phyloP scores from a whole-genome alignment of 2,113 vertebrate species.

The Scopus umbretta region DNA sequence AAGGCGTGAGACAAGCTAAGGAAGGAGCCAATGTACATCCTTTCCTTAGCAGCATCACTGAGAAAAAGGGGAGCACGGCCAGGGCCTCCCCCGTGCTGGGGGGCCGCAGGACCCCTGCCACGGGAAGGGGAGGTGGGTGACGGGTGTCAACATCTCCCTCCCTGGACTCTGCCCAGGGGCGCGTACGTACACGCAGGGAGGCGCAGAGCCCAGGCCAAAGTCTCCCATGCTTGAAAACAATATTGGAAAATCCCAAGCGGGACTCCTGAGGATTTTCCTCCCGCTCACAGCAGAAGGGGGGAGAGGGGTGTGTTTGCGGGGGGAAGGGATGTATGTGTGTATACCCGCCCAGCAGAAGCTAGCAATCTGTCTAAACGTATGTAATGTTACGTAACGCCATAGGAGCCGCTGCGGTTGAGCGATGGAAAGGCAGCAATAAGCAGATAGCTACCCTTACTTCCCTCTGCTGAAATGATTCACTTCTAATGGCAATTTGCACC shows the following conservation, averaged over 20 bases:
- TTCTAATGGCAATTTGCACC: not conserved
- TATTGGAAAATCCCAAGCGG: not conserved
- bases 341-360: not conserved
- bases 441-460: not conserved
- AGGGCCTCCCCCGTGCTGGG: not conserved
- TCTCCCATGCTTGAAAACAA: no score
- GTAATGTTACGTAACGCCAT: not conserved
- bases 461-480: not conserved
- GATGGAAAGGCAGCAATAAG: not conserved
- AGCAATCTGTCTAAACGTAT: not conserved
- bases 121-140: not conserved
- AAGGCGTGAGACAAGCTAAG: no score
- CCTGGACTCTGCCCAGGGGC: not conserved
- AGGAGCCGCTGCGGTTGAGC: not conserved
- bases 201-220: not conserved
- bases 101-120: not conserved
- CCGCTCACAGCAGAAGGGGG: not conserved
- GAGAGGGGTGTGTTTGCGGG: not conserved
- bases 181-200: rapidly evolving
- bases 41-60: not conserved
- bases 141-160: not conserved
- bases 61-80: not conserved
- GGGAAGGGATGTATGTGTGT: not conserved
- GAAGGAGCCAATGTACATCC: not conserved
- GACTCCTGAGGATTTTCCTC: not conserved